A percentile compares a stretch with the other conserved stretches of the same genome.
These are phyloP conservation scores for Atrichornis clamosus DNA, from an alignment of 2,113 vertebrate species.

Conservation along the genomic window DNA sequence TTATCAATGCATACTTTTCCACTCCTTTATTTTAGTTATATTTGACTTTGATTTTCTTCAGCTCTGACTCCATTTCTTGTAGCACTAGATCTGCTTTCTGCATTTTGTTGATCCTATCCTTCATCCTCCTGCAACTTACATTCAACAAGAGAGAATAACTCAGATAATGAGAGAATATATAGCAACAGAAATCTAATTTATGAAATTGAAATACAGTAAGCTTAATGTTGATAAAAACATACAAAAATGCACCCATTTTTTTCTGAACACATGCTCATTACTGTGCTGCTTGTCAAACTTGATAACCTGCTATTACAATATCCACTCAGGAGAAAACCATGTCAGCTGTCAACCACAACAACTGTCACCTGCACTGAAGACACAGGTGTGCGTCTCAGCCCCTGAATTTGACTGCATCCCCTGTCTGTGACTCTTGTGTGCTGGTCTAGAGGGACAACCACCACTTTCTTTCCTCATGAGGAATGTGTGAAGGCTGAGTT, in stretches of 20 bases:
- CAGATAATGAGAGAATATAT: neutral
- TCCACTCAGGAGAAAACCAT: neutral
- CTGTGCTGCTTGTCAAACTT: neutral
- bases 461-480: neutral
- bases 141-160: neutral
- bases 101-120: neutral
- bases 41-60: neutral
- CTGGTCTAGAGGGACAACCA: neutral
- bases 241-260: neutral
- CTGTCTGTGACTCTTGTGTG: accelerated
- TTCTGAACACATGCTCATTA: neutral
- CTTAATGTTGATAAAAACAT: neutral
- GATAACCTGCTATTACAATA: neutral
- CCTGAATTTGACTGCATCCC: neutral
- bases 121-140: neutral
- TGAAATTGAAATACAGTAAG: neutral
- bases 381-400: neutral
- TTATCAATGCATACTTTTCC: neutral
- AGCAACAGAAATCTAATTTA: neutral
- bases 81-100: neutral
- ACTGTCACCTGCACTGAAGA: neutral
- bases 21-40: neutral
- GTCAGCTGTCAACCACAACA: too few relatives aligned
- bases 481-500: neutral
- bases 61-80: neutral